phyloP scores from a whole-genome alignment of 2,797 vertebrate species.

The Arrhamphus sclerolepis region DNA sequence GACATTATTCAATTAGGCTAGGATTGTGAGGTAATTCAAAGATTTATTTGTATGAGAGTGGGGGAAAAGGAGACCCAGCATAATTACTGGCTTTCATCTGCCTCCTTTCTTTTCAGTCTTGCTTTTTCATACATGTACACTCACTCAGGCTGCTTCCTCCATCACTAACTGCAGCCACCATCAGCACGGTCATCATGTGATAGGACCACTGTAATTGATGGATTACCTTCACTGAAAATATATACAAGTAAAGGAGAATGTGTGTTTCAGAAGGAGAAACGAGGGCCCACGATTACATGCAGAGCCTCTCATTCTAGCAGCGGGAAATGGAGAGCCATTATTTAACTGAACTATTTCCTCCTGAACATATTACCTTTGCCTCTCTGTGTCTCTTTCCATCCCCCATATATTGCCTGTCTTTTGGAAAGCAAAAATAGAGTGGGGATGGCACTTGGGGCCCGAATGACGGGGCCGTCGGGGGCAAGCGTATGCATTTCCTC shows the following conservation, averaged over 20 bases:
- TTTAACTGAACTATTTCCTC: slow-evolving; percentile 86
- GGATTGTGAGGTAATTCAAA: slow-evolving; percentile 25
- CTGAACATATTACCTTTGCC: slow-evolving; percentile 81
- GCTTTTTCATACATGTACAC: slow-evolving; percentile 24
- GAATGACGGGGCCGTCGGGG: slow-evolving; percentile 63
- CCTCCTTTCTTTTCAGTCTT: slow-evolving; percentile 25
- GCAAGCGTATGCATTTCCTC: slow-evolving; percentile 83
- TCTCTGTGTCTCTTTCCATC: slow-evolving; percentile 58
- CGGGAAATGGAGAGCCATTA: slow-evolving; percentile 83
- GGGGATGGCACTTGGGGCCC: slow-evolving; percentile 64
- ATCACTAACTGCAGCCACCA: slow-evolving; percentile 66
- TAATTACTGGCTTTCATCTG: not conserved
- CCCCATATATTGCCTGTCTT: slow-evolving; percentile 82
- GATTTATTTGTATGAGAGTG: slow-evolving; percentile 33
- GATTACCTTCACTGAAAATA: slow-evolving; percentile 85
- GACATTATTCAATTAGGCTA: slow-evolving; percentile 31
- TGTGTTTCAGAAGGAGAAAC: slow-evolving; percentile 77
- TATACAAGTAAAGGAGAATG: slow-evolving; percentile 80
- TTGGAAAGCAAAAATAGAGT: slow-evolving; percentile 78
- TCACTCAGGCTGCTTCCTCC: slow-evolving; percentile 31
- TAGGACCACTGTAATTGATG: slow-evolving; percentile 85
- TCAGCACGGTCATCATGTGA: slow-evolving; percentile 83
- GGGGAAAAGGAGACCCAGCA: slow-evolving; percentile 40
- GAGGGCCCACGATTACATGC: slow-evolving; percentile 69
- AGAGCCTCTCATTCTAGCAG: slow-evolving; percentile 74